Conservation (phyloP, 2,888 invertebrate genomes). For the Coenonympha glycerion region DNA sequence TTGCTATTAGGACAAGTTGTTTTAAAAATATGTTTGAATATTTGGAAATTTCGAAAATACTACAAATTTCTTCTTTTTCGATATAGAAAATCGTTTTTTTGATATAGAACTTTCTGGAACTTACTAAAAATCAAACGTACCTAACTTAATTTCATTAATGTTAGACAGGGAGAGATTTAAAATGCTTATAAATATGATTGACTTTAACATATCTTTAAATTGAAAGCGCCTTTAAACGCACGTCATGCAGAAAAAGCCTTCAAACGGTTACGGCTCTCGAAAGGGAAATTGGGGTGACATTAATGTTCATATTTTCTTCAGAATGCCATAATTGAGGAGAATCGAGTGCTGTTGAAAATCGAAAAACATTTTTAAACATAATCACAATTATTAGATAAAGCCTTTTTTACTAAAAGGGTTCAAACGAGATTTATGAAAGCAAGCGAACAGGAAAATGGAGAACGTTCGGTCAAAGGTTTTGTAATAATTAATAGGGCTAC, state of each 20-base stretch:
- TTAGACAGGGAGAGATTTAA: not conserved
- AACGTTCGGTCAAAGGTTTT: too few species aligned
- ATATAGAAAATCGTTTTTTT: too few species aligned
- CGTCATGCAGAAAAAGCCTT: slow-evolving; percentile 17
- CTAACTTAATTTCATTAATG: not conserved
- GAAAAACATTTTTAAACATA: not conserved
- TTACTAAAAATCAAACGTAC: too few species aligned
- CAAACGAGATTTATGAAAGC: too few species aligned
- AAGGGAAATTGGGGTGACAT: slow-evolving; percentile 22
- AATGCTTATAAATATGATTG: not conserved
- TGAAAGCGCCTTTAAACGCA: not conserved
- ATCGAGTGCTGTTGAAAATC: slow-evolving; percentile 2
- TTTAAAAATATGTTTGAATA: too few species aligned
- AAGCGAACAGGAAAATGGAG: too few species aligned
- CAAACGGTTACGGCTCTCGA: slow-evolving; percentile 17
- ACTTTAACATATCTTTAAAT: not conserved
- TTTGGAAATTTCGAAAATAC: too few species aligned
- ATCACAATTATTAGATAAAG: not conserved
- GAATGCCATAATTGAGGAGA: slow-evolving; percentile 19
- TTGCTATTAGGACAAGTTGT: too few species aligned
- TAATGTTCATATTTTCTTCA: slow-evolving; percentile 24
- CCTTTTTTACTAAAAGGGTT: not conserved
- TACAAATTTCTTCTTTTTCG: too few species aligned
- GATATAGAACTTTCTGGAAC: too few species aligned
- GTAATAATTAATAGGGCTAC: too few species aligned